phyloP scores from a whole-genome alignment of 1,140 invertebrate genomes.

The Drosophila eugracilis region DNA sequence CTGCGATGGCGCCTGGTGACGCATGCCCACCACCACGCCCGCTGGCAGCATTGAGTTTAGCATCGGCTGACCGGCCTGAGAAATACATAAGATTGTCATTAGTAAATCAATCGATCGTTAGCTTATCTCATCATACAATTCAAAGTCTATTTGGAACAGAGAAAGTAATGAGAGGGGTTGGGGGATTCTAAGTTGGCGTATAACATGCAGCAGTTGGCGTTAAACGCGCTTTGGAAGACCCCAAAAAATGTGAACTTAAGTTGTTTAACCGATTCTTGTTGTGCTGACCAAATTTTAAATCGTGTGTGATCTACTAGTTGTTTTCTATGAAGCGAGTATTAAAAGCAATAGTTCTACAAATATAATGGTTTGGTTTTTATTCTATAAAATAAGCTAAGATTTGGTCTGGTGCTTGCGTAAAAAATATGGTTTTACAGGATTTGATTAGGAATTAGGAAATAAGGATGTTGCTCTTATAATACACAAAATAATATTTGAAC shows the following conservation, averaged over 20 bases:
- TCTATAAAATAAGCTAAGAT: not conserved
- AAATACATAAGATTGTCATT: constrained; percentile 12
- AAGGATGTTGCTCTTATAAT: no score
- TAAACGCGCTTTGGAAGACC: constrained; percentile 2
- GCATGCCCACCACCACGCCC: constrained; percentile 94
- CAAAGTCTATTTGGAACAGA: constrained; percentile 25
- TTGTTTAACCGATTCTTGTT: constrained; percentile 4
- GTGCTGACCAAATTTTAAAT: constrained; percentile 3
- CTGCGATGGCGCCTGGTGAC: constrained; percentile 88
- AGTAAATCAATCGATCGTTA: constrained; percentile 11
- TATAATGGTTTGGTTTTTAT: not conserved
- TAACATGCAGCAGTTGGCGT: constrained; percentile 59
- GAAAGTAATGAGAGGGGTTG: constrained; percentile 17
- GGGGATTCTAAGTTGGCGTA: constrained; percentile 38
- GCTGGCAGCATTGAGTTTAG: constrained; percentile 87
- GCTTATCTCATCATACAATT: constrained; percentile 16
- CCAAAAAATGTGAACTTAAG: not conserved
- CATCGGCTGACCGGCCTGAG: constrained; percentile 77
- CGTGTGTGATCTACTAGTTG: not conserved
- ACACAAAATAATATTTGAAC: no score
- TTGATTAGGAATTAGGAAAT: not conserved
- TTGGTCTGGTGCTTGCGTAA: not conserved
- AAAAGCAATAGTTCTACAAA: constrained; percentile 35
- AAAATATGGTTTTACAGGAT: no score
- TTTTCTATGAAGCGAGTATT: constrained; percentile 29